Evolutionary conservation across 2,888 invertebrate genomes (phyloP).

Genomic region (Tipula unca): DNA sequence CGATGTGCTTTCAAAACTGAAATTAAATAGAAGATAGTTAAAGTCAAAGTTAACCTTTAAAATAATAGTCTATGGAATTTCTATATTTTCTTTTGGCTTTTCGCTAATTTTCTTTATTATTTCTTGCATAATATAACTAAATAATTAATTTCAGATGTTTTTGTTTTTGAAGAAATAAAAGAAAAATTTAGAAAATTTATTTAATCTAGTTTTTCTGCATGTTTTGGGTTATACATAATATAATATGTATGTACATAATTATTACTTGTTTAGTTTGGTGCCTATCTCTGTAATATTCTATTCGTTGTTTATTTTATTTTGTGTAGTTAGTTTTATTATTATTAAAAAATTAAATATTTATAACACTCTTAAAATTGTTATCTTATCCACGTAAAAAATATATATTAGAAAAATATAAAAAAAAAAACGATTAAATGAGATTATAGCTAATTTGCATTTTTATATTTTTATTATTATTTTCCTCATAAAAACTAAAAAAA

Average conservation of each 20-base stretch:
- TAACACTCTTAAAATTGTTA: background rate
- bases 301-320: background rate
- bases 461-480: background rate
- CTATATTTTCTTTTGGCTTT: background rate
- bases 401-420: background rate
- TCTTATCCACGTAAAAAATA: background rate
- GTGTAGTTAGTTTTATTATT: slow-evolving; percentile 1
- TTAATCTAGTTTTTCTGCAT: background rate
- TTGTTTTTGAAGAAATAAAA: background rate
- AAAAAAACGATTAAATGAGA: background rate
- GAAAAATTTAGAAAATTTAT: background rate
- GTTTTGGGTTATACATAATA: background rate
- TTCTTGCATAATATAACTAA: background rate
- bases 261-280: background rate
- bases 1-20: background rate
- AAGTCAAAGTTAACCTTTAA: background rate
- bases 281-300: background rate
- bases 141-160: slow-evolving; percentile 4
- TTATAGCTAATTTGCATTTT: slow-evolving; percentile 8
- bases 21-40: background rate
- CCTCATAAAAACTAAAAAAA: background rate
- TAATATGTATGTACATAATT: too few relatives aligned
- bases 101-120: background rate
- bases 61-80: background rate
- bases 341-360: slow-evolving; percentile 1